These are phyloP conservation scores for Silurus asotus DNA, from an alignment of 2,113 vertebrate genomes.

Conservation along the genomic window DNA sequence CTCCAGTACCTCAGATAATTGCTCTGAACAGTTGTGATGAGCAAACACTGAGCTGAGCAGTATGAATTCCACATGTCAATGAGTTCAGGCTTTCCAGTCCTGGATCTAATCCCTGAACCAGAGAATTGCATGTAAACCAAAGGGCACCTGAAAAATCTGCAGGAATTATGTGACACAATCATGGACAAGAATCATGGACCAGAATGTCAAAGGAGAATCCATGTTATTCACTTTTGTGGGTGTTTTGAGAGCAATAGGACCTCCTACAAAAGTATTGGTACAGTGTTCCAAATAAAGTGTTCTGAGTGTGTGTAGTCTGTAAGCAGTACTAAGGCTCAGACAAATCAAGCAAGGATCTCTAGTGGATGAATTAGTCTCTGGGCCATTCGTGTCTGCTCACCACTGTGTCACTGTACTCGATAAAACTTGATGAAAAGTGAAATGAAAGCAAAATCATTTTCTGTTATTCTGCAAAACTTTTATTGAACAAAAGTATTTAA, in stretches of 20 bases:
- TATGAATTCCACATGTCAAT: no score
- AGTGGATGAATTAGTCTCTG: not conserved
- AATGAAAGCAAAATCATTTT: not conserved
- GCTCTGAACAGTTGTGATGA: no score
- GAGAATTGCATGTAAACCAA: not conserved
- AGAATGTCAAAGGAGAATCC: not conserved
- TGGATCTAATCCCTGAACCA: not conserved
- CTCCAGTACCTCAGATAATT: no score
- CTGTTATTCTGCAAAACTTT: conserved; percentile 70
- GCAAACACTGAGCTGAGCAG: no score
- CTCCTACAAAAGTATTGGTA: not conserved
- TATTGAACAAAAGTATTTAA: conserved; percentile 80
- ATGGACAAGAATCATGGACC: not conserved
- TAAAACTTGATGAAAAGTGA: not conserved
- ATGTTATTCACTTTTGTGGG: not conserved
- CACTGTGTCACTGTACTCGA: not conserved
- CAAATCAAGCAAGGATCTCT: not conserved
- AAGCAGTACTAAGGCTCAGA: not conserved
- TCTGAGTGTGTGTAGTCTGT: not conserved
- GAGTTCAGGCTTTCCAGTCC: not conserved
- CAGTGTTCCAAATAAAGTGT: not conserved
- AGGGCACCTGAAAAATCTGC: not conserved
- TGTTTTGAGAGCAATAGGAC: not conserved
- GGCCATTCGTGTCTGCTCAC: not conserved
- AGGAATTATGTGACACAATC: not conserved